Conservation (phyloP, 2,888 invertebrate genomes). For the Mylabris sibirica region DNA sequence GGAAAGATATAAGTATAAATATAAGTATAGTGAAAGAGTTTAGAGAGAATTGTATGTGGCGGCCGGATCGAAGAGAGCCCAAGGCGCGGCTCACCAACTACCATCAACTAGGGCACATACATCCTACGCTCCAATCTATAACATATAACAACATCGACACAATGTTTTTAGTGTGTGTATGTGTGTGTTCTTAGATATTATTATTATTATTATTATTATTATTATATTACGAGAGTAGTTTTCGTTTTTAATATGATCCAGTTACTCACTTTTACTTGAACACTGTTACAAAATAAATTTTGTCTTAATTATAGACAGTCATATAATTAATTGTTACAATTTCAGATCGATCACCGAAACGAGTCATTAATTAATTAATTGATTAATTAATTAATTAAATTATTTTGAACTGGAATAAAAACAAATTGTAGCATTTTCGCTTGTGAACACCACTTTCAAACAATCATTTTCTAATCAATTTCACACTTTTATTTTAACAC, state of each 20-base stretch:
- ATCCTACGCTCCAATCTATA: slow-evolving; percentile 40
- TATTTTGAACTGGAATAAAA: background rate
- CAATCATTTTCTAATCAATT: background rate
- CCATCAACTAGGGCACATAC: slow-evolving; percentile 44
- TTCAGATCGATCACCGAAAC: background rate
- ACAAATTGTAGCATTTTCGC: background rate
- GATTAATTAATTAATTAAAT: background rate
- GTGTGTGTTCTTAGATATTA: slow-evolving; percentile 24
- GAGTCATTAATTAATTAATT: background rate
- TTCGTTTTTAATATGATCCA: slow-evolving; percentile 14
- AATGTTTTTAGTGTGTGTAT: slow-evolving; percentile 12
- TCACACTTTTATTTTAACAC: background rate
- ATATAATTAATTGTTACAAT: background rate
- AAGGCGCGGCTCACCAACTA: slow-evolving; percentile 40
- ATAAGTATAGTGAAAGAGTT: background rate
- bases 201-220: background rate
- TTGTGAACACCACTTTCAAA: background rate
- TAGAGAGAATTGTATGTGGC: slow-evolving; percentile 14
- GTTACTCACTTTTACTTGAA: slow-evolving; percentile 12
- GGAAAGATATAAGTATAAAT: background rate
- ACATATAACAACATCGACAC: slow-evolving; percentile 35
- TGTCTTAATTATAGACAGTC: background rate
- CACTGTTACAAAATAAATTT: slow-evolving; percentile 6
- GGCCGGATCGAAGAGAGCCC: slow-evolving; percentile 34
- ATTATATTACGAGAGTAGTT: background rate